phyloP scores from a whole-genome alignment of 2,888 invertebrate species.

The Crioceris asparagi region DNA sequence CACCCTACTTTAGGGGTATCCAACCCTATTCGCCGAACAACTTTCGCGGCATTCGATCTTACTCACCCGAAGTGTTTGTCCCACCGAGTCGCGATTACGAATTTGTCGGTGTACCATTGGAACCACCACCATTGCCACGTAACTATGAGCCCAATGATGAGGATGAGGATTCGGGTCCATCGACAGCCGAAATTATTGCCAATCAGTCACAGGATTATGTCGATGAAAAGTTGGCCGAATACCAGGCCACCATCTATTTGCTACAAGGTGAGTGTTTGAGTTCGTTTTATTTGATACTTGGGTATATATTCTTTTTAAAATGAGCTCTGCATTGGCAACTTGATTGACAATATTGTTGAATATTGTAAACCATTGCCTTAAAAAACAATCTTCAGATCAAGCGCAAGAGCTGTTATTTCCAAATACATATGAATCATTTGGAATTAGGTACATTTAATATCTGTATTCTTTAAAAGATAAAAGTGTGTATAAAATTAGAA shows the following conservation, averaged over 20 bases:
- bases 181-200: conserved; percentile 86
- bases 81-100: conserved; percentile 51
- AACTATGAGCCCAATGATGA: conserved; percentile 40
- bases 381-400: no score
- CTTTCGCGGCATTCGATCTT: conserved; percentile 15
- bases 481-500: no score
- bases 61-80: conserved; percentile 33
- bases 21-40: conserved; percentile 29
- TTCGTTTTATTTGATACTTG: not conserved
- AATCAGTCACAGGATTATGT: conserved; percentile 91
- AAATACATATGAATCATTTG: no score
- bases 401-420: no score
- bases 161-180: conserved; percentile 68
- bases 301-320: no score
- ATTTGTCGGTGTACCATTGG: conserved; percentile 65
- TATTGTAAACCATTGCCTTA: no score
- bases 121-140: conserved; percentile 47
- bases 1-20: conserved; percentile 29
- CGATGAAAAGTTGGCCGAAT: conserved; percentile 87
- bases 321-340: no score
- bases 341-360: no score
- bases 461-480: no score
- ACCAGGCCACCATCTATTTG: conserved; percentile 83
- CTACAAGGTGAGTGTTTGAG: conserved; percentile 69
- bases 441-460: no score